A percentile compares a stretch with the other conserved stretches of the same genome.
phyloP scores from a whole-genome alignment of 2,888 invertebrate species.

The Acanthococcus lagerstroemiae region DNA sequence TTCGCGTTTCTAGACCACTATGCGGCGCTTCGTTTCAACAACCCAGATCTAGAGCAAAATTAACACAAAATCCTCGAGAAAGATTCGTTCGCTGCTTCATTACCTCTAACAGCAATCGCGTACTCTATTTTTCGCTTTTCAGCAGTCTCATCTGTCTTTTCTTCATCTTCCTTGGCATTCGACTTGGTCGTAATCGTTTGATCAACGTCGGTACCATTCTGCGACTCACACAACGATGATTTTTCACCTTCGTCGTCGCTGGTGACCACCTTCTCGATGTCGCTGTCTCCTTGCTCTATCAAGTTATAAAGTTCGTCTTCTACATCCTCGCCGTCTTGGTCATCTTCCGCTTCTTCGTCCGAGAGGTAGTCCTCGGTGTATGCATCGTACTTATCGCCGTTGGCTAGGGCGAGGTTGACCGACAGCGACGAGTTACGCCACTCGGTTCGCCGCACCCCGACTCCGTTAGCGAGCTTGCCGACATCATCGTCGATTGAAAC shows the following conservation, averaged over 20 bases:
- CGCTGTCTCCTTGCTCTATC: not conserved
- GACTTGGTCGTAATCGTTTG: not conserved
- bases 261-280: not conserved
- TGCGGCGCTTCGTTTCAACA: too few species aligned
- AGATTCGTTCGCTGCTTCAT: too few species aligned
- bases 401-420: not conserved
- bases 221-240: not conserved
- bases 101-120: not conserved
- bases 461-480: not conserved
- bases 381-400: too few species aligned
- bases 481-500: not conserved
- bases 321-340: not conserved
- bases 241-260: slow-evolving; percentile 13
- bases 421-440: too few species aligned
- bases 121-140: not conserved
- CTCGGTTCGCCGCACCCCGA: too few species aligned
- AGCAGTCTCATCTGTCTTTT: not conserved
- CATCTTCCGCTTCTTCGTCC: not conserved
- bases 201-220: not conserved
- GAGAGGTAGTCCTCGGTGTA: not conserved
- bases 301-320: not conserved
- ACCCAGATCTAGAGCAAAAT: too few species aligned
- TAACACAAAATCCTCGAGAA: too few species aligned
- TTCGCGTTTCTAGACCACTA: too few species aligned
- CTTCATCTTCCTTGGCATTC: not conserved